A percentile compares a stretch with the other conserved stretches of the same genome.
Evolutionary conservation across 2,797 vertebrate species (phyloP).

Genomic region (Lutjanus campechanus): DNA sequence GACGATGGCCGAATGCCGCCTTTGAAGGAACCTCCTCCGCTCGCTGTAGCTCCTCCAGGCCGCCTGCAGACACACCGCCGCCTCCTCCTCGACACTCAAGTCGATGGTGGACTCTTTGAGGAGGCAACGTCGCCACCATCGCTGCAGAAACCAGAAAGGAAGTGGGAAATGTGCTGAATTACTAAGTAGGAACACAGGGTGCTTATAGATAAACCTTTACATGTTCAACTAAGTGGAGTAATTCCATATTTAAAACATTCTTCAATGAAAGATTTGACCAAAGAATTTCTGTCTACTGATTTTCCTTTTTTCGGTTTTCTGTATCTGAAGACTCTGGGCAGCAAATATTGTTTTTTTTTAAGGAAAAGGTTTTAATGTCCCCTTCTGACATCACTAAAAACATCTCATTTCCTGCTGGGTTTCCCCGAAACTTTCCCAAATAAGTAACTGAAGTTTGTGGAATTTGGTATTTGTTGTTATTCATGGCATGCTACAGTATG

Average conservation of each 20-base stretch:
- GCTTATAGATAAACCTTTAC: not conserved
- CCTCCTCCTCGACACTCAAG: conserved; percentile 73
- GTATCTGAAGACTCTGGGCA: not conserved
- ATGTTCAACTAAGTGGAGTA: not conserved
- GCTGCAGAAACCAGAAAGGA: conserved; percentile 63
- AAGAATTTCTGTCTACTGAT: not conserved
- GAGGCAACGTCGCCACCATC: conserved; percentile 89
- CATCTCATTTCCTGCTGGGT: not conserved
- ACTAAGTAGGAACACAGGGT: not conserved
- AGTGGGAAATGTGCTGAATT: not conserved
- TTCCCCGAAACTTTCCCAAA: not conserved
- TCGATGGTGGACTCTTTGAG: conserved; percentile 74
- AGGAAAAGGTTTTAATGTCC: not conserved
- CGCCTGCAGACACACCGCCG: conserved; percentile 88
- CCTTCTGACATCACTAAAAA: not conserved
- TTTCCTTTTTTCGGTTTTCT: not conserved
- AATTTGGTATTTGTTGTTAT: conserved; percentile 19
- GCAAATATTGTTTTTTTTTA: not conserved
- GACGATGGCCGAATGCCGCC: conserved; percentile 83
- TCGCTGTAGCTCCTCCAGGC: conserved; percentile 90
- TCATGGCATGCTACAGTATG: not conserved
- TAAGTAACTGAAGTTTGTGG: not conserved
- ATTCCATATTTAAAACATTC: not conserved
- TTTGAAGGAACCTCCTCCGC: conserved; percentile 86
- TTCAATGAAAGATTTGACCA: not conserved